Percentiles rank a stretch among this genome's conserved stretches.
Conservation (phyloP, 37 sponge, comb jelly and placozoan genomes). For the Haliclona indistincta region DNA sequence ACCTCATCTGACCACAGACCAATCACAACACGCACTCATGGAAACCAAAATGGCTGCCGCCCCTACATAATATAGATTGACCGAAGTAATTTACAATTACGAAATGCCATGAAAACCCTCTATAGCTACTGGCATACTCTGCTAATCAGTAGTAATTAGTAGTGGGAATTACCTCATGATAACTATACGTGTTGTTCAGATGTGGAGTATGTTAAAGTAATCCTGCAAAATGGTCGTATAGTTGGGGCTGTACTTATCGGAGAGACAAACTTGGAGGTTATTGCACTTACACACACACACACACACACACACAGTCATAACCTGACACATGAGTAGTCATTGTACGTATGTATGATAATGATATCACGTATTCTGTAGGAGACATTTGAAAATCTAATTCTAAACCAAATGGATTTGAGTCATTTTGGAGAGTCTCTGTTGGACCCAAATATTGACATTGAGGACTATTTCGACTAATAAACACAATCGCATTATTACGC, state of each 20-base stretch:
- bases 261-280: conserved; percentile 94
- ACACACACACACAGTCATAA: background rate
- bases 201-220: conserved; percentile 88
- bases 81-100: too few species aligned
- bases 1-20: too few species aligned
- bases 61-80: background rate
- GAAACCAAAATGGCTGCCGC: background rate
- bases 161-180: background rate
- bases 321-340: background rate
- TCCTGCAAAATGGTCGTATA: conserved; percentile 79
- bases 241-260: conserved; percentile 96
- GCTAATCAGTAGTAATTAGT: too few species aligned
- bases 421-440: conserved; percentile 83
- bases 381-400: conserved; percentile 96
- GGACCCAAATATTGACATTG: conserved; percentile 95
- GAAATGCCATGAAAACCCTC: too few species aligned
- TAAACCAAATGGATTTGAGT: conserved; percentile 92
- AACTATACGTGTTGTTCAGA: conserved; percentile 31
- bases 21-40: too few species aligned
- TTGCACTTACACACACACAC: background rate
- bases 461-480: conserved; percentile 96
- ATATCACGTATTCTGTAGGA: conserved; percentile 54
- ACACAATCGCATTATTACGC: background rate
- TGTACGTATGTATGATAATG: background rate
- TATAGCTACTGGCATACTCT: too few species aligned